Conservation (phyloP, 2,797 vertebrate species). For the Melopsittacus undulatus region DNA sequence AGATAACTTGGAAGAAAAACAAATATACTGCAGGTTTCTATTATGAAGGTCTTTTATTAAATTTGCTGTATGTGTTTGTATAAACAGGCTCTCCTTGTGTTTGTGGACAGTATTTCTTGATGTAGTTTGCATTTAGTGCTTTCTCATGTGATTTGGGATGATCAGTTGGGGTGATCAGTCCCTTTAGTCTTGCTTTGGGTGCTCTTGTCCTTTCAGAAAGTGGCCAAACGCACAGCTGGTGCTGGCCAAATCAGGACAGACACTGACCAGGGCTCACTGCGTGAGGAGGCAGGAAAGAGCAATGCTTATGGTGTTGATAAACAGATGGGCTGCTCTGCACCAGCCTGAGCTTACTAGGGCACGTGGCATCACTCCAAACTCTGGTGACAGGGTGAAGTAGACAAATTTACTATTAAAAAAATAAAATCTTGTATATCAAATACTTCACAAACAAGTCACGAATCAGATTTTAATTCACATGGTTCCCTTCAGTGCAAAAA, state of each 20-base stretch:
- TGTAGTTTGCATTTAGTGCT: fast-evolving
- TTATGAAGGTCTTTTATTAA: neutral
- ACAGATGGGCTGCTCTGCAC: neutral
- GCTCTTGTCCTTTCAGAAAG: neutral
- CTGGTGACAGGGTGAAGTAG: neutral
- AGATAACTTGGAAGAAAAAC: neutral
- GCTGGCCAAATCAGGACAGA: neutral
- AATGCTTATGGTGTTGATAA: neutral
- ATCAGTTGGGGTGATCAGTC: neutral
- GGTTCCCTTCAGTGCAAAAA: neutral
- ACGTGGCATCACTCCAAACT: neutral
- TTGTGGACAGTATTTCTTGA: neutral
- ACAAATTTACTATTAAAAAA: neutral
- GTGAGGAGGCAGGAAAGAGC: neutral
- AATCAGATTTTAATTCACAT: neutral
- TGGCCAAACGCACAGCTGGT: neutral
- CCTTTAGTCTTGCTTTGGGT: fast-evolving
- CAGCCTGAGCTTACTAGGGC: neutral
- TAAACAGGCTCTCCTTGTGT: neutral
- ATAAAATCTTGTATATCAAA: neutral
- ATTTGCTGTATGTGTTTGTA: neutral
- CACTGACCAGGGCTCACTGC: neutral
- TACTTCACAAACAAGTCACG: neutral
- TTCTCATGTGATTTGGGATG: neutral
- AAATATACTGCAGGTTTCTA: neutral